Evolutionary conservation across 2,797 vertebrate species (phyloP).

Genomic region (Atherinosoma microstoma): DNA sequence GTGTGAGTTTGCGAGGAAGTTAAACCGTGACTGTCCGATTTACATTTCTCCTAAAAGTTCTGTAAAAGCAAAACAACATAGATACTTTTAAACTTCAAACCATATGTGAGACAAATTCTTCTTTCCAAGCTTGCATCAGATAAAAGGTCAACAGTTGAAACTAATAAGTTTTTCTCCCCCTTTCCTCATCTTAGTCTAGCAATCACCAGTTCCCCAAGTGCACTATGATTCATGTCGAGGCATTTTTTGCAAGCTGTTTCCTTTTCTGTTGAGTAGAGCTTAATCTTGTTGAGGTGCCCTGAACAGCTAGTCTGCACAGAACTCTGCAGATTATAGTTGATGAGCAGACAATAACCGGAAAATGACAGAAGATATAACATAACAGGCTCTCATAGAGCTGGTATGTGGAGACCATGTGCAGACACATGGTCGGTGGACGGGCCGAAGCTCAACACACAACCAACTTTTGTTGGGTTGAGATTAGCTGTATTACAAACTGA

Average conservation of each 20-base stretch:
- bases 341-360: slow-evolving; percentile 34
- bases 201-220: background rate
- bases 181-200: background rate
- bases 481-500: background rate
- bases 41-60: background rate
- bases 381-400: background rate
- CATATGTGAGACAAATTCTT: background rate
- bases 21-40: background rate
- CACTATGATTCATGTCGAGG: background rate
- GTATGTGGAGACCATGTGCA: background rate
- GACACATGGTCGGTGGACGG: background rate
- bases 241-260: background rate
- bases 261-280: background rate
- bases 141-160: slow-evolving; percentile 45
- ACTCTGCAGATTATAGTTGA: background rate
- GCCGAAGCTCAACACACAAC: too few species aligned
- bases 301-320: slow-evolving; percentile 1
- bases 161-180: background rate
- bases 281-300: background rate
- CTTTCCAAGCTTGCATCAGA: slow-evolving; percentile 32
- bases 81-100: slow-evolving; percentile 1
- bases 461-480: background rate
- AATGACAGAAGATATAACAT: slow-evolving; percentile 16
- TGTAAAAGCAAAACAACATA: background rate
- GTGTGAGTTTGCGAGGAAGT: background rate